phyloP scores from a whole-genome alignment of 2,797 vertebrate species.

The Okamejei kenojei region DNA sequence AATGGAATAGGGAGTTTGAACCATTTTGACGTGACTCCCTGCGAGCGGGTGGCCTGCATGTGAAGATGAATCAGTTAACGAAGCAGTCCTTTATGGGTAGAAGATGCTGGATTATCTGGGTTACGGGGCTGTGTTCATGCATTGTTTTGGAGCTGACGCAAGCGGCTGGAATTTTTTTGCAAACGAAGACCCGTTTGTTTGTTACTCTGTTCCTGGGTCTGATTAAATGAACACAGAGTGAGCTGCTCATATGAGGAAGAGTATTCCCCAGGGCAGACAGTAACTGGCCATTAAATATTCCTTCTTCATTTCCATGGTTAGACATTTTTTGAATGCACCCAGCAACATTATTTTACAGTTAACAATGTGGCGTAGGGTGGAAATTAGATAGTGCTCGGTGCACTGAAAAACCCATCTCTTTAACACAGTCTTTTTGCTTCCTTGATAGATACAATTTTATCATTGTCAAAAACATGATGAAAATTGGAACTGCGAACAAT shows the following conservation, averaged over 20 bases:
- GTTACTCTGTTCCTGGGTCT: conserved; percentile 19
- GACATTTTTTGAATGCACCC: conserved; percentile 14
- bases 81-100: neutral
- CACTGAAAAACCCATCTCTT: neutral
- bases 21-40: neutral
- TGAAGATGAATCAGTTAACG: neutral
- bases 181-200: neutral
- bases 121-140: neutral
- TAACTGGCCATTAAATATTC: conserved; percentile 29
- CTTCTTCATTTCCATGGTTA: conserved; percentile 13
- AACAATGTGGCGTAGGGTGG: neutral
- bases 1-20: neutral
- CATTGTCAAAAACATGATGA: conserved; percentile 8
- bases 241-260: conserved; percentile 15
- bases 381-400: neutral
- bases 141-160: neutral
- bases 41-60: neutral
- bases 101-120: neutral
- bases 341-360: neutral
- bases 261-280: conserved; percentile 23
- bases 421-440: neutral
- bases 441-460: conserved; percentile 6
- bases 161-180: neutral
- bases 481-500: neutral
- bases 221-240: conserved; percentile 15